Evolutionary conservation across 2,797 vertebrate species (phyloP).

Genomic region (Hippoglossus hippoglossus): DNA sequence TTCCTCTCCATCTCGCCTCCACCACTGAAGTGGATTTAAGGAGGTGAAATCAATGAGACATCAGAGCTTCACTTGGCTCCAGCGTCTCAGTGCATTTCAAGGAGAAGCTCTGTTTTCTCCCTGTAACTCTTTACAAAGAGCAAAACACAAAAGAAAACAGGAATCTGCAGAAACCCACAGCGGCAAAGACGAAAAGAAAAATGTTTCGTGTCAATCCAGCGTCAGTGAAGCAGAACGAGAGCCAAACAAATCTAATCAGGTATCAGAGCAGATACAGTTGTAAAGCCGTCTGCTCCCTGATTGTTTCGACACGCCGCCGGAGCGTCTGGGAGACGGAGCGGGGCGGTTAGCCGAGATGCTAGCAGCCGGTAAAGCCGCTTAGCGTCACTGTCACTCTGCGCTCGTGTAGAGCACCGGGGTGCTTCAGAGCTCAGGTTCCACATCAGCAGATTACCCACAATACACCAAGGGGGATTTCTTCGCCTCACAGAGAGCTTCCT

Average conservation of each 20-base stretch:
- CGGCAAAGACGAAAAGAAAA: no score
- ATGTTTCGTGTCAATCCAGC: conserved; percentile 4
- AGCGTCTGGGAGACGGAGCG: conserved; percentile 11
- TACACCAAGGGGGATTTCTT: conserved; percentile 70
- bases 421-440: conserved; percentile 73
- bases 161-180: no score
- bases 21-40: conserved; percentile 55
- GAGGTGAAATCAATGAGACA: conserved; percentile 64
- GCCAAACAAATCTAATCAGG: conserved; percentile 33
- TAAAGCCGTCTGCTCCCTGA: background rate
- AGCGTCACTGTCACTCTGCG: conserved; percentile 70
- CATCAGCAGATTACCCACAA: conserved; percentile 77
- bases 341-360: conserved; percentile 35
- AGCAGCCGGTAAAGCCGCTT: conserved; percentile 68
- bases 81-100: conserved; percentile 18
- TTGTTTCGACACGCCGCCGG: conserved; percentile 38
- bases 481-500: conserved; percentile 46
- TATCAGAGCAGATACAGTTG: conserved; percentile 31
- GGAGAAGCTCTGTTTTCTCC: conserved; percentile 10
- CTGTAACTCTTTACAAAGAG: background rate
- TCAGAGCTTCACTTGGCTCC: conserved; percentile 40
- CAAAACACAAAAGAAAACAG: no score
- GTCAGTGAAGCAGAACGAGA: background rate
- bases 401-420: conserved; percentile 58
- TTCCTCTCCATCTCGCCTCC: conserved; percentile 30